Percentiles rank a stretch among this genome's conserved stretches.
Conservation (phyloP, 2,797 vertebrate genomes). For the Paratrypauchen microcephalus region DNA sequence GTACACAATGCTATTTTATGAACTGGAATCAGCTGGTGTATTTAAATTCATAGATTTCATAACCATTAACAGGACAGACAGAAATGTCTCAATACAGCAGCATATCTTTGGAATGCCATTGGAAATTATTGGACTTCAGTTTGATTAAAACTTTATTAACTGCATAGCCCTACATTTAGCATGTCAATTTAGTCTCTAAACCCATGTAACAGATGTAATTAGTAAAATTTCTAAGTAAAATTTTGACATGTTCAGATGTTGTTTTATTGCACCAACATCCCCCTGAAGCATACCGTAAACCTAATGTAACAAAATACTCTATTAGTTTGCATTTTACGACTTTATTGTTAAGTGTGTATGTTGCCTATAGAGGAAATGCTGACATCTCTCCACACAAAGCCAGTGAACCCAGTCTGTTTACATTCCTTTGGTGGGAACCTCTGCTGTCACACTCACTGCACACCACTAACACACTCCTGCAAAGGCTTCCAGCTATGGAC, state of each 20-base stretch:
- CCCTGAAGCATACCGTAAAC: not conserved
- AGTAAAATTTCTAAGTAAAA: too few relatives aligned
- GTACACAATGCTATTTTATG: conserved; percentile 58
- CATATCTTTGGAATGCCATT: too few relatives aligned
- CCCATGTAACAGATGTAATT: too few relatives aligned
- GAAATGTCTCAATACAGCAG: too few relatives aligned
- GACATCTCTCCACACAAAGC: conserved; percentile 32
- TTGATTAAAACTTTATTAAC: too few relatives aligned
- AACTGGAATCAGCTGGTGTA: not conserved
- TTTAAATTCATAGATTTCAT: not conserved
- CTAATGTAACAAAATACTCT: not conserved
- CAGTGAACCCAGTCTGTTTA: conserved; percentile 55
- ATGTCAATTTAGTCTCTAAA: too few relatives aligned
- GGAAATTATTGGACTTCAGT: too few relatives aligned
- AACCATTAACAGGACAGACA: not conserved
- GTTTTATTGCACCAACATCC: not conserved
- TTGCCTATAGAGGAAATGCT: conserved; percentile 23
- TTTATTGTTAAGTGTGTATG: not conserved
- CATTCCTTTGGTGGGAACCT: conserved; percentile 57
- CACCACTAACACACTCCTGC: conserved; percentile 19
- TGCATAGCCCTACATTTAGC: too few relatives aligned
- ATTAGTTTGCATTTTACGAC: not conserved
- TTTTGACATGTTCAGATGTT: too few relatives aligned
- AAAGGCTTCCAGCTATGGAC: conserved; percentile 28
- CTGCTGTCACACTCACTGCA: conserved; percentile 16